Base-by-base conservation (phyloP, 2,797 vertebrate genomes). In the Argentina silus region DNA sequence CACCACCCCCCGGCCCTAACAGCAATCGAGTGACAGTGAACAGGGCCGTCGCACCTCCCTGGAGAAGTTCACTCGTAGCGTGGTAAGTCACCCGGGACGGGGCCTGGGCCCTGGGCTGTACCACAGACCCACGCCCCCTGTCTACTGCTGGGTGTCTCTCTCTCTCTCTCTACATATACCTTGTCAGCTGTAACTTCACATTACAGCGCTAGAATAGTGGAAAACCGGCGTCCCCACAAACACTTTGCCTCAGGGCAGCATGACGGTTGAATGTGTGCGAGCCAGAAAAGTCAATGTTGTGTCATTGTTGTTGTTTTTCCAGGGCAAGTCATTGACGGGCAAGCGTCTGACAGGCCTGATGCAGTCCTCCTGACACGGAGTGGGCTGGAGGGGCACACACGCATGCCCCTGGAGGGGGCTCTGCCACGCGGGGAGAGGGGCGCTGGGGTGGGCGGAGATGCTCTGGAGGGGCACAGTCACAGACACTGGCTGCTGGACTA, bases 51-150 rank as follows among this genome's bases (percentile, higher is more conserved):
- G 97, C 94, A 98, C 96, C 91, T 98, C 97, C 92, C 90, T 98
- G 96, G 97, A 98, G 96, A 98, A 98, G 93, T 97, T 98, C 94
- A 98, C 96, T 85, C 96, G 96, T 95, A 98, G 95, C 2, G 90
- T 98, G 97, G 97, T 98, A 96, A 97, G 97, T 98, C 90, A 85
- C 78, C 70, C 74, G 83, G 74, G 79, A 79, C 82, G 78, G 84
- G 76, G 83, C 86, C 87, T 88, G 85, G 75, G 83, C 82, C 86
- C n/a, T 2, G 8, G 62, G 47, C 23, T 67, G 43, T 85, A 77
- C 85, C 84, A 88, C 85, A 86, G 87, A 88, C 27, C 27, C 17
- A 27, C 47, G 15, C 42, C 53, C 15, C 47, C 57, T 12, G n/a
- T n/a, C n/a, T n/a, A 36, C 27, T 36, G 27, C 27, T 36, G 27